Percentiles rank a stretch among this genome's conserved stretches.
Conservation (phyloP, 2,113 vertebrate genomes). For the Mastomys natalensis region DNA sequence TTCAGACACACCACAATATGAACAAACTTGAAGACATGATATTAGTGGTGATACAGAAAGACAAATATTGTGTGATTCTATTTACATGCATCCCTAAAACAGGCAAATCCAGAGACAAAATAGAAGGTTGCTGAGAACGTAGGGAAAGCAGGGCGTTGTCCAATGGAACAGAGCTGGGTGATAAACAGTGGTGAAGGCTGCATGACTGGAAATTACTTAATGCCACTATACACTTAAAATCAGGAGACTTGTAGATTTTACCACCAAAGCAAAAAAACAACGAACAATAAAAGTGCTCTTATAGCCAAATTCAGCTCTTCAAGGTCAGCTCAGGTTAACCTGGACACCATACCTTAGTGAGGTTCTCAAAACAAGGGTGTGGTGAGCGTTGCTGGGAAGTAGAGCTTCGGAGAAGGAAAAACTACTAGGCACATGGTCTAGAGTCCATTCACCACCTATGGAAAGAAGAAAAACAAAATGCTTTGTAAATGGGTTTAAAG, state of each 20-base stretch:
- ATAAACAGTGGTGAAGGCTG: background rate
- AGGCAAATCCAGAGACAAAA: too few relatives aligned
- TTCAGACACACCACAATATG: background rate
- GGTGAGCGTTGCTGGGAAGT: background rate
- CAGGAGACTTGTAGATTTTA: background rate
- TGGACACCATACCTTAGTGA: constrained; percentile 58
- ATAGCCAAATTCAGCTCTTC: background rate
- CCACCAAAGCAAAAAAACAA: constrained; percentile 6
- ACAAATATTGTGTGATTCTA: background rate
- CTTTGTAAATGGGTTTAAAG: constrained; percentile 25
- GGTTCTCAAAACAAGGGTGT: constrained; percentile 64
- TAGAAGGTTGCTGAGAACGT: fast-evolving
- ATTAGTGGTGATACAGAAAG: background rate
- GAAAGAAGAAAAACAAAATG: constrained; percentile 58
- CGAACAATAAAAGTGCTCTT: background rate
- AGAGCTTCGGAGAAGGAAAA: constrained; percentile 33
- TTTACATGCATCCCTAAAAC: background rate
- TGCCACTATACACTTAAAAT: background rate
- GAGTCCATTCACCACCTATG: constrained; percentile 71
- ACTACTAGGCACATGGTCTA: constrained; percentile 70
- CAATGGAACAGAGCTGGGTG: background rate
- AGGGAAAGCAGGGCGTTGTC: background rate
- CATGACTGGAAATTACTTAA: background rate
- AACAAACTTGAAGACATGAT: background rate
- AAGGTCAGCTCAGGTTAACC: constrained; percentile 36